phyloP scores from a whole-genome alignment of 2,797 vertebrate species.

The Pyrocephalus nanus region DNA sequence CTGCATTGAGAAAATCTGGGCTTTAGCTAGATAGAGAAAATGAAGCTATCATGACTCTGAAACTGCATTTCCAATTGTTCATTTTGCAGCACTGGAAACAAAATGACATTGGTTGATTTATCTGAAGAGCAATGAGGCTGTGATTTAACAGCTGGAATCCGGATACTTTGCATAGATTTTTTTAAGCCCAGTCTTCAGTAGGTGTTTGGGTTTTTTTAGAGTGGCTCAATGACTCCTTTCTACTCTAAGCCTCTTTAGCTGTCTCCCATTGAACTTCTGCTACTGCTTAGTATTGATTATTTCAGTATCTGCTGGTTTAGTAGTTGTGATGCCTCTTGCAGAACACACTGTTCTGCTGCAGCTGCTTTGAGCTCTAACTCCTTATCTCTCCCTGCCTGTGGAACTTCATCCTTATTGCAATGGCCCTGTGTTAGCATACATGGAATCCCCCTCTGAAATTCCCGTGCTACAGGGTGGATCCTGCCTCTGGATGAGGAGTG shows the following conservation, averaged over 20 bases:
- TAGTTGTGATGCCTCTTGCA: not conserved
- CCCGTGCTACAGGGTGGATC: not conserved
- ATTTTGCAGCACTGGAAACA: not conserved
- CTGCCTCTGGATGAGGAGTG: not conserved
- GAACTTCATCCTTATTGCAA: not conserved
- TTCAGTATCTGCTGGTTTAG: not conserved
- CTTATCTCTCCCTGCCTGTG: not conserved
- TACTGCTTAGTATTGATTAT: not conserved
- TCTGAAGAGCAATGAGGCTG: not conserved
- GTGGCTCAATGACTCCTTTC: not conserved
- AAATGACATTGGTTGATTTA: not conserved
- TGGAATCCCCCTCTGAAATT: not conserved
- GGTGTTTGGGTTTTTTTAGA: not conserved
- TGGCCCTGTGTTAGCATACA: accelerated
- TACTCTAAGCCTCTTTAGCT: not conserved
- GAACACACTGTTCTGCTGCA: not conserved
- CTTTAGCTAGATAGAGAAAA: not conserved
- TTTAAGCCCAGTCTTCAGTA: not conserved
- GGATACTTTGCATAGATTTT: not conserved
- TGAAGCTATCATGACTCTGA: not conserved
- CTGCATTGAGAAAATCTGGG: not conserved
- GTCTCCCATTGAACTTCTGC: not conserved
- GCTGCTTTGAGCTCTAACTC: not conserved
- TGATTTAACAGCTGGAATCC: not conserved
- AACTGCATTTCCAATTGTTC: not conserved